Conservation (phyloP, 92 coral and sea anemone species). For the Zoanthus gigantus region DNA sequence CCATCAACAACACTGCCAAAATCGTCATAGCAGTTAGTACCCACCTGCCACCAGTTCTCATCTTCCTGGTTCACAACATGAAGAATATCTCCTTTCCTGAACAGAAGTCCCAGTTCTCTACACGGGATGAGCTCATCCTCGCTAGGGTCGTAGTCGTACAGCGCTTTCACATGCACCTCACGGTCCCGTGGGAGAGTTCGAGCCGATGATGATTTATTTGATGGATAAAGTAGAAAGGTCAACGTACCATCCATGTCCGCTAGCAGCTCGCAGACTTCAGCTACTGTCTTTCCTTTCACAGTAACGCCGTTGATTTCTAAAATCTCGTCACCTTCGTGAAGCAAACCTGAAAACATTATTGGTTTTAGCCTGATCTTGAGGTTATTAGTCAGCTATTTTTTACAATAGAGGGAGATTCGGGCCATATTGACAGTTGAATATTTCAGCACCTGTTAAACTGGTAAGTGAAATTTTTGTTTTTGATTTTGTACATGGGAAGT, state of each 20-base stretch:
- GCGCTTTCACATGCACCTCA: conserved; percentile 91
- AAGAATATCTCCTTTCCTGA: conserved; percentile 90
- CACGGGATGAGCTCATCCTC: conserved; percentile 96
- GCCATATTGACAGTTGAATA: too few relatives aligned
- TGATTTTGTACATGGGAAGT: too few relatives aligned
- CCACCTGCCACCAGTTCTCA: conserved; percentile 98
- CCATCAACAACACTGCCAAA: not conserved
- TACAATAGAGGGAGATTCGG: too few relatives aligned
- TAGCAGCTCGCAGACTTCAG: conserved; percentile 94
- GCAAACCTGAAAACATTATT: not conserved
- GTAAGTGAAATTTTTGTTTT: too few relatives aligned
- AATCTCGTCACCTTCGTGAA: conserved; percentile 97
- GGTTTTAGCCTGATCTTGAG: not conserved
- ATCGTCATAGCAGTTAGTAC: conserved; percentile 19
- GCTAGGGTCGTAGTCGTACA: conserved; percentile 93
- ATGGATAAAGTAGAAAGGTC: conserved; percentile 90
- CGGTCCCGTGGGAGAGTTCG: conserved; percentile 75
- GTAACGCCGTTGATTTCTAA: conserved; percentile 96
- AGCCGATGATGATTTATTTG: conserved; percentile 63
- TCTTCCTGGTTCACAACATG: conserved; percentile 99
- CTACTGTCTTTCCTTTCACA: conserved; percentile 90
- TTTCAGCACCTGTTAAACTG: too few relatives aligned
- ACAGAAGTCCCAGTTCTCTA: conserved; percentile 93
- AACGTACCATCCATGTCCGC: conserved; percentile 98
- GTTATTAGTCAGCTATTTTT: not conserved